phyloP scores from a whole-genome alignment of 2,797 vertebrate species.

The Pitangus sulphuratus region DNA sequence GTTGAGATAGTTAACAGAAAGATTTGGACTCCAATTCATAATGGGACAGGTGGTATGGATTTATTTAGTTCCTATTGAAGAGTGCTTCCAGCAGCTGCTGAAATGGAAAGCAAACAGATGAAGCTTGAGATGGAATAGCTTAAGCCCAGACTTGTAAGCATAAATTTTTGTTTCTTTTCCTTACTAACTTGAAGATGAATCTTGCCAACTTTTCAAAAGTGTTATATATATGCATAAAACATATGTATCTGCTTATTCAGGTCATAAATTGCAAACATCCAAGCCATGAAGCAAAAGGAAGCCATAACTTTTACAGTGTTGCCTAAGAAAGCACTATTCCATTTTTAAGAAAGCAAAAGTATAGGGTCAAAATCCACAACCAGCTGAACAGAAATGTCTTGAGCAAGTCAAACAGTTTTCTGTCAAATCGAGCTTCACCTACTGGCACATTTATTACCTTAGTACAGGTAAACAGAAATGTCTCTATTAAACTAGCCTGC shows the following conservation, averaged over 20 bases:
- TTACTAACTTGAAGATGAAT: neutral
- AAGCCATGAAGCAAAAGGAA: neutral
- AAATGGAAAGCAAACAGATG: slow-evolving; percentile 38
- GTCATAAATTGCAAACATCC: neutral
- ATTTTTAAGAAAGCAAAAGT: neutral
- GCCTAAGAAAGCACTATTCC: neutral
- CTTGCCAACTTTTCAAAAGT: neutral
- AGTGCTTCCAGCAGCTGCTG: slow-evolving; percentile 47
- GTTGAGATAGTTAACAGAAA: neutral
- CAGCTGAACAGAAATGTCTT: neutral
- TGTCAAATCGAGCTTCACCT: neutral
- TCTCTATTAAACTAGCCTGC: neutral
- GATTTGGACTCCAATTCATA: neutral
- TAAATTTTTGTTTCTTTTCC: neutral
- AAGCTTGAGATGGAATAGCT: slow-evolving; percentile 14
- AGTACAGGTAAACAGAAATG: neutral
- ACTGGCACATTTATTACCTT: neutral
- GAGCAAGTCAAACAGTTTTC: neutral
- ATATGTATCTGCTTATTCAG: neutral
- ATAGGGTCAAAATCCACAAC: neutral
- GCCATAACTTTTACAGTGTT: neutral
- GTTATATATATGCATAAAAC: neutral
- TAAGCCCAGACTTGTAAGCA: neutral
- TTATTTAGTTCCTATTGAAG: slow-evolving; percentile 25
- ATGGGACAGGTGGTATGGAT: slow-evolving; percentile 32